Evolutionary conservation across 2,113 vertebrate genomes (phyloP).

Genomic region (Onychostoma macrolepis): DNA sequence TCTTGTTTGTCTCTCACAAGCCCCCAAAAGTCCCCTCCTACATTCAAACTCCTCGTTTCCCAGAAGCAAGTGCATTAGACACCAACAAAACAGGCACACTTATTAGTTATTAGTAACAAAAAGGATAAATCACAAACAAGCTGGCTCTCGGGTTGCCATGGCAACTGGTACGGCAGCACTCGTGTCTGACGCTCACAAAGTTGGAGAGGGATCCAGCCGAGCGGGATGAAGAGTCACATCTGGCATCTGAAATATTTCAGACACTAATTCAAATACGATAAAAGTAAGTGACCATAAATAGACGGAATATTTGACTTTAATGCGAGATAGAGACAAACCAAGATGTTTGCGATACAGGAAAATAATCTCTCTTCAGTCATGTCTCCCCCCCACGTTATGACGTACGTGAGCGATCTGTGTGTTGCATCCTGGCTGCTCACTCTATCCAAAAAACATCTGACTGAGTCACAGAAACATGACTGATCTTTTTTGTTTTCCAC

Average conservation of each 20-base stretch:
- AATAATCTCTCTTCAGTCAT: constrained; percentile 42
- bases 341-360: constrained; percentile 25
- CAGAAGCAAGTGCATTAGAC: constrained; percentile 50
- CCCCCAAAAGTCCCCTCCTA: constrained; percentile 53
- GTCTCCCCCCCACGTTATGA: constrained; percentile 26
- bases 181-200: constrained; percentile 44
- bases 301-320: neutral
- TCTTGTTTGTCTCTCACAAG: constrained; percentile 19
- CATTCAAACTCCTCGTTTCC: constrained; percentile 49
- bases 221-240: neutral
- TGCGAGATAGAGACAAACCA: neutral
- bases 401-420: constrained; percentile 3
- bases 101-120: constrained; percentile 14
- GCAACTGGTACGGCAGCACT: constrained; percentile 57
- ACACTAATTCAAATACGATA: neutral
- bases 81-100: constrained; percentile 20
- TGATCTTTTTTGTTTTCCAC: constrained; percentile 55
- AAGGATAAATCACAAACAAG: constrained; percentile 40
- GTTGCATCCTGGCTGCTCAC: constrained; percentile 39
- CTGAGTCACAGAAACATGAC: constrained; percentile 55
- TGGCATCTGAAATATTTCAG: constrained; percentile 12
- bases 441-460: constrained; percentile 22
- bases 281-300: constrained; percentile 18
- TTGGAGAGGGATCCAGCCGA: constrained; percentile 13
- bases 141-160: constrained; percentile 58